Percentiles rank a stretch among this genome's conserved stretches.
These are phyloP conservation scores for Ormyrus nitidulus DNA, from an alignment of 2,888 invertebrate genomes.

Conservation along the genomic window DNA sequence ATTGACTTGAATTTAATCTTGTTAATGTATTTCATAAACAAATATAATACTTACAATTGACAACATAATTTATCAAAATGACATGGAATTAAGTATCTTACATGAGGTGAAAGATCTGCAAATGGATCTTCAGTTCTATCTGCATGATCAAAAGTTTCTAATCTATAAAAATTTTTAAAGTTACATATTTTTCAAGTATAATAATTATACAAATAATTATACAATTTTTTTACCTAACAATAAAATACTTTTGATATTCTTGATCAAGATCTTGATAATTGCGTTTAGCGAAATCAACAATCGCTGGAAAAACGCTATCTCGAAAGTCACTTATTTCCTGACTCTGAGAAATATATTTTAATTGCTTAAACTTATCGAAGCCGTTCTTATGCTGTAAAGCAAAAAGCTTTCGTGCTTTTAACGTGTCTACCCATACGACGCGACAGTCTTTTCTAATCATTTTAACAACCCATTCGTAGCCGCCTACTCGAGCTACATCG, in stretches of 20 bases:
- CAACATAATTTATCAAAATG: conserved; percentile 64
- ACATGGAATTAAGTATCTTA: conserved; percentile 66
- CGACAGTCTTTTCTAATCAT: conserved; percentile 62
- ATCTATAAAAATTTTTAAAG: conserved; percentile 56
- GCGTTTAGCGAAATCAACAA: conserved; percentile 64
- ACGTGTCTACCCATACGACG: conserved; percentile 67
- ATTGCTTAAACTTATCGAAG: conserved; percentile 35
- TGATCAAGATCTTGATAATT: conserved; percentile 56
- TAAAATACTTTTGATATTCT: conserved; percentile 65
- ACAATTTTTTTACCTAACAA: conserved; percentile 62
- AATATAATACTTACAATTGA: conserved; percentile 63
- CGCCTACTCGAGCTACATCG: conserved; percentile 64
- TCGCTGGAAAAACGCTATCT: conserved; percentile 62
- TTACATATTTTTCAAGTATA: conserved; percentile 23
- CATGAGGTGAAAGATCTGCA: conserved; percentile 63
- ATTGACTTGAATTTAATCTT: not conserved
- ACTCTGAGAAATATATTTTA: conserved; percentile 18
- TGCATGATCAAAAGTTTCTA: conserved; percentile 62
- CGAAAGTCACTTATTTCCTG: conserved; percentile 65
- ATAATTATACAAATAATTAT: not conserved
- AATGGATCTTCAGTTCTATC: conserved; percentile 65
- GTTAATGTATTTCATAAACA: conserved; percentile 13
- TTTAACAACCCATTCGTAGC: conserved; percentile 65
- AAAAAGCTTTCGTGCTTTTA: conserved; percentile 61
- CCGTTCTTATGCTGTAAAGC: conserved; percentile 44